Evolutionary conservation across 1,140 invertebrate genomes (phyloP).

Genomic region (Penaeus indicus): DNA sequence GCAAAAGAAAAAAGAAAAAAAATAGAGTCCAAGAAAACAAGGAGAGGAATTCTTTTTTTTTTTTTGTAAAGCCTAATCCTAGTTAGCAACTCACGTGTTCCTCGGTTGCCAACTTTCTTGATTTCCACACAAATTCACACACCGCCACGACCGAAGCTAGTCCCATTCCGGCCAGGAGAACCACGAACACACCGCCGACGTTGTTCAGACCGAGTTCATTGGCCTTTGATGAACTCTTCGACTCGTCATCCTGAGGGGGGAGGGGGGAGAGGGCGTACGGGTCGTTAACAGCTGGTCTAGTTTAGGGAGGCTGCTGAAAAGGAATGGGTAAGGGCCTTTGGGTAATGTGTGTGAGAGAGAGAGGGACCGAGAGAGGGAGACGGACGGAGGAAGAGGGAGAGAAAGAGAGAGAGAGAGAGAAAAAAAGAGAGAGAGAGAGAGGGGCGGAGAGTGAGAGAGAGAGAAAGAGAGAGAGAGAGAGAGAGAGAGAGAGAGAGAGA

Average conservation of each 20-base stretch:
- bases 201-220: slow-evolving; percentile 71
- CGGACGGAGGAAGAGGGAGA: no score
- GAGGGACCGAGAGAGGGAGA: no score
- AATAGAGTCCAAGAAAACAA: neutral
- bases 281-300: no score
- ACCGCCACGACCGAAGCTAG: slow-evolving; percentile 70
- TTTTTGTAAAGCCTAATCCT: neutral
- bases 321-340: no score
- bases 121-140: slow-evolving; percentile 72
- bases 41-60: neutral
- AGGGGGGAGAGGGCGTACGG: neutral
- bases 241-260: slow-evolving; percentile 40
- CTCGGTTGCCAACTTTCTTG: slow-evolving; percentile 68
- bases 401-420: no score
- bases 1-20: neutral
- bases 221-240: slow-evolving; percentile 68
- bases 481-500: no score
- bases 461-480: no score
- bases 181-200: slow-evolving; percentile 74
- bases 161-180: slow-evolving; percentile 71
- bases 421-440: no score
- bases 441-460: no score
- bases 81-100: slow-evolving; percentile 66
- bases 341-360: no score
- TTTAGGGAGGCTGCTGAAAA: no score